Evolutionary conservation across 1,140 invertebrate genomes (phyloP).

Genomic region (Radopholus similis): DNA sequence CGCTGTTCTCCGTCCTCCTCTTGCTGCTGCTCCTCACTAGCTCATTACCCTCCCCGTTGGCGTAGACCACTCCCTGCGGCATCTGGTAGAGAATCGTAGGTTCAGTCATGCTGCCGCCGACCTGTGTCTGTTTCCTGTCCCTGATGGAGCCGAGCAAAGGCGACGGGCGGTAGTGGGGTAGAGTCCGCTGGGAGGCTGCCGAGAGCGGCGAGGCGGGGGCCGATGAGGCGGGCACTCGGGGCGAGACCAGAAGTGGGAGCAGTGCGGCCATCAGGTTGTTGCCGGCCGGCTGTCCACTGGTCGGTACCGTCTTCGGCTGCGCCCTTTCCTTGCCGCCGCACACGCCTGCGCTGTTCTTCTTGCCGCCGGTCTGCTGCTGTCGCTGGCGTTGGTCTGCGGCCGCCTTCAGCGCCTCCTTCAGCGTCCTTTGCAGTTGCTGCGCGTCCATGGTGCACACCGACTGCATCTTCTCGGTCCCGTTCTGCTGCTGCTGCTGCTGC

Average conservation of each 20-base stretch:
- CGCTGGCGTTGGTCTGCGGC: slow-evolving; percentile 30
- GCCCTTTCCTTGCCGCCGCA: not conserved
- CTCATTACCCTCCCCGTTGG: slow-evolving; percentile 6
- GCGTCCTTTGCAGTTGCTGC: slow-evolving; percentile 32
- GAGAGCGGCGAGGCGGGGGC: not conserved
- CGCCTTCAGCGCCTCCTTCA: slow-evolving; percentile 36
- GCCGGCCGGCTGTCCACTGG: not conserved
- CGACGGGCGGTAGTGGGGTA: not conserved
- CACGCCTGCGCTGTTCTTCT: slow-evolving; percentile 5
- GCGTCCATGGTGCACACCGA: slow-evolving; percentile 4
- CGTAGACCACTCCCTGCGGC: slow-evolving; percentile 31
- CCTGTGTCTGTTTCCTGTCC: not conserved
- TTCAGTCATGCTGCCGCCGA: not conserved
- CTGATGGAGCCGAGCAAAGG: not conserved
- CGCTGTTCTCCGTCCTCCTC: not conserved
- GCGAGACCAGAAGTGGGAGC: slow-evolving; percentile 16
- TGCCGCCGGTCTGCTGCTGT: slow-evolving; percentile 18
- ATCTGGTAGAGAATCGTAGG: slow-evolving; percentile 27
- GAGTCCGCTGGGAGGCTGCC: not conserved
- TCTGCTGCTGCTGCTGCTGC: not conserved
- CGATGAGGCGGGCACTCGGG: not conserved
- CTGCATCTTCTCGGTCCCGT: not conserved
- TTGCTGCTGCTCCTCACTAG: not conserved
- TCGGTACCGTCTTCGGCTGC: not conserved
- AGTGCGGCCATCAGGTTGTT: slow-evolving; percentile 12